These are phyloP conservation scores for Metellina segmentata DNA, from an alignment of 2,888 invertebrate species.

Conservation along the genomic window DNA sequence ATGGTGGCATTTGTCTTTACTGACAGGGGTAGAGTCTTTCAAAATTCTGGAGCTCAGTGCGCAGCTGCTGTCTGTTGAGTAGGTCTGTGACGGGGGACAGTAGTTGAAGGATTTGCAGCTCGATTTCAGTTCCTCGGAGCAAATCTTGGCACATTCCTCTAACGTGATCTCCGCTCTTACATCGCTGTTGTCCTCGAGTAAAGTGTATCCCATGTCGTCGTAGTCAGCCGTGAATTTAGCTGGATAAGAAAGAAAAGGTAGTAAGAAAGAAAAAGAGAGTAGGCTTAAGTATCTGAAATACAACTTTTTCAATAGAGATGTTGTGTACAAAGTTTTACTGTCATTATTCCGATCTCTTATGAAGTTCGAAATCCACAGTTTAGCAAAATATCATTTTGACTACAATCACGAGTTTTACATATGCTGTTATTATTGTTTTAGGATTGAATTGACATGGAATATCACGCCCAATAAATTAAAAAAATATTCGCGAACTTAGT, in stretches of 20 bases:
- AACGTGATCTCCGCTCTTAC: slow-evolving; percentile 15
- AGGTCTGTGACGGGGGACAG: slow-evolving; percentile 24
- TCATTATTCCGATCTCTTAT: too few species aligned
- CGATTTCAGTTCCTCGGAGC: slow-evolving; percentile 51
- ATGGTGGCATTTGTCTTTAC: slow-evolving; percentile 32
- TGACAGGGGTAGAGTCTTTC: not conserved
- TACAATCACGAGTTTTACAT: too few species aligned
- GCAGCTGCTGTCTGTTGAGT: slow-evolving; percentile 37
- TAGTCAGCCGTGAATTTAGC: slow-evolving; percentile 66
- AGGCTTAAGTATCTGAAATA: too few species aligned
- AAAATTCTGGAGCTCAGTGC: slow-evolving; percentile 9
- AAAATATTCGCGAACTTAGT: too few species aligned
- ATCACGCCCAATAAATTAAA: too few species aligned
- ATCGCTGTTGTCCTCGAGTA: slow-evolving; percentile 49
- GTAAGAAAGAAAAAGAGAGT: too few species aligned
- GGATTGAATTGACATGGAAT: too few species aligned
- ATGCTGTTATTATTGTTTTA: too few species aligned
- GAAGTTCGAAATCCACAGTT: too few species aligned
- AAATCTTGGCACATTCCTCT: slow-evolving; percentile 63
- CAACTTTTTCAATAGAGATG: too few species aligned
- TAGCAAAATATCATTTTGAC: too few species aligned
- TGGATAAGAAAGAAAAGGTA: not conserved
- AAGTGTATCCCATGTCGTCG: slow-evolving; percentile 45
- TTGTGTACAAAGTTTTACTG: too few species aligned
- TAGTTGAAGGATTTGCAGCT: slow-evolving; percentile 72